These are phyloP conservation scores for Vultur gryphus DNA, from an alignment of 2,797 vertebrate species.

Conservation along the genomic window DNA sequence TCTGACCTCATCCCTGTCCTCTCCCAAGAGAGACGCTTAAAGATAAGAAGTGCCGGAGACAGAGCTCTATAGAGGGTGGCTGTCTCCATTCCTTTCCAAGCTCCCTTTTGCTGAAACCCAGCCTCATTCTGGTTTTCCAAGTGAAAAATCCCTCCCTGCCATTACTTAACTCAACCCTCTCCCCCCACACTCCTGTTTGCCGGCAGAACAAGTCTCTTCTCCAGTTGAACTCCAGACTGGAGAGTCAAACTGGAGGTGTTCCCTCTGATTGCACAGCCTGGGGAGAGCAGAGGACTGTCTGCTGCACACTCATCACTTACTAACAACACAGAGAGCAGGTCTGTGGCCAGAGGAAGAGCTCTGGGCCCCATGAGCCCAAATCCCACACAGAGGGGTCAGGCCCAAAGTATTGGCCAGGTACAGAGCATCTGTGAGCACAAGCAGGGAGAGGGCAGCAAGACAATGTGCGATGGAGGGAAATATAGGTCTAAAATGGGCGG, in stretches of 20 bases:
- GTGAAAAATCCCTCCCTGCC: not conserved
- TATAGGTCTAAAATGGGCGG: accelerated
- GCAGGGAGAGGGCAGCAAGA: not conserved
- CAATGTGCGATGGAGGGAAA: not conserved
- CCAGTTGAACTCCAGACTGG: not conserved
- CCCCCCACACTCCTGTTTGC: not conserved
- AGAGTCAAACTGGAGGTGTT: not conserved
- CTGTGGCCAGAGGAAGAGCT: not conserved
- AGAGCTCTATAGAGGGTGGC: not conserved
- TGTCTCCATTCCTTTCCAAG: not conserved
- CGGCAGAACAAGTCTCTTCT: not conserved
- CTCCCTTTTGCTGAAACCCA: not conserved
- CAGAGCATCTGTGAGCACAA: not conserved
- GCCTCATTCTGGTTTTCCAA: not conserved
- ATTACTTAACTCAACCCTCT: not conserved
- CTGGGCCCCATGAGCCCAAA: not conserved
- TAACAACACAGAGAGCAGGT: not conserved
- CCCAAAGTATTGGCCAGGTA: not conserved
- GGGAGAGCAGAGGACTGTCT: not conserved
- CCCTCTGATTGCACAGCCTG: not conserved
- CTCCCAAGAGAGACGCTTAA: not conserved
- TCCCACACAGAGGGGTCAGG: not conserved
- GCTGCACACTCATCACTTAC: not conserved
- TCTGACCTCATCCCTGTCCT: not conserved
- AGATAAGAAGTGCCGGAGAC: not conserved